Conservation (phyloP, 2,888 invertebrate species). For the Epinotia nisella region DNA sequence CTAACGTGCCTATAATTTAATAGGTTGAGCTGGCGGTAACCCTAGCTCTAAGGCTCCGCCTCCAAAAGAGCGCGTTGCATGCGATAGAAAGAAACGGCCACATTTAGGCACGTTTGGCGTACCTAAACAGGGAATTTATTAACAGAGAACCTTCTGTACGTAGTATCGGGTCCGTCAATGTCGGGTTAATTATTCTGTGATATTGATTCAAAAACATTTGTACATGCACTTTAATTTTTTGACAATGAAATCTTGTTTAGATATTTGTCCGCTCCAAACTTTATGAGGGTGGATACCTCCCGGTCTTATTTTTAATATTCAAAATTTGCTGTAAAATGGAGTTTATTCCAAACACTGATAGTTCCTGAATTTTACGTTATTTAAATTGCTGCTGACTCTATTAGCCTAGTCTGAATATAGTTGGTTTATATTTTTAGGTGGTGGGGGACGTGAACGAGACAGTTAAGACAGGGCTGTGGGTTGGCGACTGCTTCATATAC, state of each 20-base stretch:
- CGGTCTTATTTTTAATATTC: not conserved
- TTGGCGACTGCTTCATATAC: constrained; percentile 99
- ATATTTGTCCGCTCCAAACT: not conserved
- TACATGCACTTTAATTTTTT: not conserved
- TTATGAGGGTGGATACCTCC: too few relatives aligned
- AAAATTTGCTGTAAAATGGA: not conserved
- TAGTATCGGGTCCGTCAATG: too few relatives aligned
- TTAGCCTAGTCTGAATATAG: not conserved
- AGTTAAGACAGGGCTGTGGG: constrained; percentile 98
- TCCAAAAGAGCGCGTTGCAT: too few relatives aligned
- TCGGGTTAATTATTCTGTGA: too few relatives aligned
- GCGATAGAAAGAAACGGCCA: too few relatives aligned
- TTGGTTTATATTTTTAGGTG: constrained; percentile 83
- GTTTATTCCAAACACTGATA: not conserved
- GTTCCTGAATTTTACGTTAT: not conserved
- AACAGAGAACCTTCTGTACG: too few relatives aligned
- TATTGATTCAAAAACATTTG: not conserved
- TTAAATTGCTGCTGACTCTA: not conserved
- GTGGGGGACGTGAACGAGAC: constrained; percentile 95
- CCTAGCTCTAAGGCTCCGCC: too few relatives aligned
- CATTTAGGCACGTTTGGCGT: too few relatives aligned
- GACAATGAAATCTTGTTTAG: too few relatives aligned
- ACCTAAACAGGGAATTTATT: too few relatives aligned
- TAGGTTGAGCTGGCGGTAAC: too few relatives aligned
- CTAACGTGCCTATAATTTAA: too few relatives aligned